Conservation (phyloP, 2,888 invertebrate species). For the Melikaiella ostensackeni region DNA sequence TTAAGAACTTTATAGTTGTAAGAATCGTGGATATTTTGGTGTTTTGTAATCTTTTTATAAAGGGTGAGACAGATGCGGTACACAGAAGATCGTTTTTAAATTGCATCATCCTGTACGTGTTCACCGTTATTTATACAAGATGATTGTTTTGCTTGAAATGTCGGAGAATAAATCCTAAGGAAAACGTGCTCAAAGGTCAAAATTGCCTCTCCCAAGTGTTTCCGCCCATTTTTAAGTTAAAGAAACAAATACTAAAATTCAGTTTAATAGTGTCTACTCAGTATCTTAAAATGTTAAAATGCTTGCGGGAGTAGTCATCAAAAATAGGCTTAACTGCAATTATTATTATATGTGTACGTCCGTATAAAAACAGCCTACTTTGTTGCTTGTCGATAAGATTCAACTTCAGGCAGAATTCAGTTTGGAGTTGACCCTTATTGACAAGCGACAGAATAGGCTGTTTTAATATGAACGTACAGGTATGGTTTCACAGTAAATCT, state of each 20-base stretch:
- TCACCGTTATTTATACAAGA: constrained; percentile 31
- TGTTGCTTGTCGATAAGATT: too few relatives aligned
- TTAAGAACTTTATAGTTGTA: too few relatives aligned
- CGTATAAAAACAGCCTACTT: too few relatives aligned
- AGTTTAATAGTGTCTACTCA: not conserved
- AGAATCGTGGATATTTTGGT: too few relatives aligned
- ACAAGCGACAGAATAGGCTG: too few relatives aligned
- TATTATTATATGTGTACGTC: not conserved
- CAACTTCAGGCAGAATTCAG: too few relatives aligned
- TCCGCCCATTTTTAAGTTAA: constrained; percentile 24
- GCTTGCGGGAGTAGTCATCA: not conserved
- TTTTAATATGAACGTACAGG: too few relatives aligned
- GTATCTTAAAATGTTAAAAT: not conserved
- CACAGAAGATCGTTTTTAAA: constrained; percentile 8
- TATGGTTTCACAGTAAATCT: too few relatives aligned
- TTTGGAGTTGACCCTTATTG: too few relatives aligned
- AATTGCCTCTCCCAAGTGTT: constrained; percentile 29
- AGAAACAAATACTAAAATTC: constrained; percentile 33
- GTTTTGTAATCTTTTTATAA: not conserved
- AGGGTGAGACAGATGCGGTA: not conserved
- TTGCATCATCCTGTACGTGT: constrained; percentile 35
- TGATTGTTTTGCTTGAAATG: constrained; percentile 38
- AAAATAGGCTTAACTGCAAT: not conserved
- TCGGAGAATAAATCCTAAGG: constrained; percentile 30
- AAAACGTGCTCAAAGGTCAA: constrained; percentile 37